These are phyloP conservation scores for Equus przewalskii DNA, from an alignment of 2,113 vertebrate genomes.

Conservation along the genomic window DNA sequence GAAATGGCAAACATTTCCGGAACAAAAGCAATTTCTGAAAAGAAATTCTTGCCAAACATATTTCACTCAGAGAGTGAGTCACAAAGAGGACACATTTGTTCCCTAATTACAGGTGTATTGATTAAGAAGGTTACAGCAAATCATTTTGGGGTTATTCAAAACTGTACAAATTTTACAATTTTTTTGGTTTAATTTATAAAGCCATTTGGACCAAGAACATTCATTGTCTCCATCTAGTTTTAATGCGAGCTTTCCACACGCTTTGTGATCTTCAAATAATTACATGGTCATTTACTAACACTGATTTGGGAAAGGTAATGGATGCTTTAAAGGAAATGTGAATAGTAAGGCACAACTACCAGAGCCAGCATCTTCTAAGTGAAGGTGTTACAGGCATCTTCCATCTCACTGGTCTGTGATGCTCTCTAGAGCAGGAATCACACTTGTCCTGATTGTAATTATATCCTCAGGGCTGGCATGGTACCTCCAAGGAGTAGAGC, in stretches of 20 bases:
- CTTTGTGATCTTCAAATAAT: constrained; percentile 4
- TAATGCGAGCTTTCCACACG: not conserved
- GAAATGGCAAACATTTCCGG: constrained; percentile 20
- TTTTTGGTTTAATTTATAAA: not conserved
- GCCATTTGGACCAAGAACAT: not conserved
- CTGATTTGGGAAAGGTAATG: not conserved
- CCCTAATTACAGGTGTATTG: constrained; percentile 37
- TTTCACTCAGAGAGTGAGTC: constrained; percentile 33
- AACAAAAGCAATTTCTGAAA: constrained; percentile 63
- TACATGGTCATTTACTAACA: not conserved
- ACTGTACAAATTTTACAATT: not conserved
- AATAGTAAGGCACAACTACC: not conserved
- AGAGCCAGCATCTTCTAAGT: not conserved
- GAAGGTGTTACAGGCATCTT: not conserved
- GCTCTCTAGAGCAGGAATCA: not conserved
- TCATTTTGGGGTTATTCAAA: constrained; percentile 11
- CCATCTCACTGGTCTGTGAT: not conserved
- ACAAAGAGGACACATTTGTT: not conserved
- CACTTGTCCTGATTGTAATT: not conserved
- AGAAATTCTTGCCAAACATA: constrained; percentile 49
- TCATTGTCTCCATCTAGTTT: not conserved
- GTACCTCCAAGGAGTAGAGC: not conserved
- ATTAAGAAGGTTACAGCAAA: constrained; percentile 11
- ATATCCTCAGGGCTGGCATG: not conserved
- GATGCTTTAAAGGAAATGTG: constrained; percentile 28